Base-by-base conservation (phyloP, 1,140 invertebrate genomes). In the Trissolcus basalis region DNA sequence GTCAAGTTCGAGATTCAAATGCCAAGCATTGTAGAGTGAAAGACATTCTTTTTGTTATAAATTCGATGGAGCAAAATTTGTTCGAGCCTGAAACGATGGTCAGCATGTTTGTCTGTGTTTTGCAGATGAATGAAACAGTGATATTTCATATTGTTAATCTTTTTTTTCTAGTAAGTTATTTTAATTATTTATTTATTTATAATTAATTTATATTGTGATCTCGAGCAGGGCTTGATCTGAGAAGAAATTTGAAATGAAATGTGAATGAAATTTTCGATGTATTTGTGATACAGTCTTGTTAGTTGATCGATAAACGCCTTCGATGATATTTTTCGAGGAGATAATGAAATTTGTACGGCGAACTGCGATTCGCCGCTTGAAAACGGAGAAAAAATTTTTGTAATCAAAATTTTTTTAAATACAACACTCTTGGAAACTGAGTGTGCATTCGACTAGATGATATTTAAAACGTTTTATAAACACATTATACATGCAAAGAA, bases 401-500 rank as follows among this genome's bases (percentile, higher is more conserved):
- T 51, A 68, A 68, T 68, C 55, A 51, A 68, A 68, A 59, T 49
- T 67, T 65, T 65, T 65, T 43, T 48, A 65, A 49, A 27, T 6
- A 27, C 13, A 61, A 39, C 19, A 27, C 33, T 4, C 15, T 61
- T 15, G 43, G 15, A 49, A 45, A 45, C 19, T 39, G 48, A 14
- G 43, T 13, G 9, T 14, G 58, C 41, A 14, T 12, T 54, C 14
- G 44, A 56, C 13, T 14, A 14, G 54, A 50, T 32, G 35, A 56
- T 50, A 13, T 58, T 58, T 44, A n/a, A 41, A 67, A 51, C 32
- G 15, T 67, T 67, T 67, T 58, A 67, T 67, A 67, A 43, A 4
- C 2, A 39, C 36, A 41, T 59, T 69, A 69, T 69, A 59, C 33
- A 54, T 44, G 10, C 9, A 8, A 44, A 27, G n/a, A 9, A 51